Base-by-base conservation (phyloP, 1,140 invertebrate genomes). In the Bactericera cockerelli region DNA sequence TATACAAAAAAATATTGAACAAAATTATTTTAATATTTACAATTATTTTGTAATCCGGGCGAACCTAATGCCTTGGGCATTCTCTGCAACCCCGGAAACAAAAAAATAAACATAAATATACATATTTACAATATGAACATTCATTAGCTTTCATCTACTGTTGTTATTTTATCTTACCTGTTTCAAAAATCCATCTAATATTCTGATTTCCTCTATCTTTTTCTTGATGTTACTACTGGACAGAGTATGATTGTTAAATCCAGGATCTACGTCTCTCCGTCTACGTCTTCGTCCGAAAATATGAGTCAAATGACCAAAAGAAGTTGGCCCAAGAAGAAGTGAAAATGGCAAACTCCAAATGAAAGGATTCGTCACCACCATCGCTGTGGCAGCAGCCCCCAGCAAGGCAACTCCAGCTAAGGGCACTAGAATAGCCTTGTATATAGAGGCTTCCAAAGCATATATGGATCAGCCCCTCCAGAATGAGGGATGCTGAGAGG, bases 291-390 rank as follows among this genome's bases (percentile, higher is more conserved):
- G n/a, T 22, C 42, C 42, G 19, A 49, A 49, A 6, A 31, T 31
- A 31, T 31, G 28, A n/a, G n/a, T n/a, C n/a, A n/a, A n/a, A 36
- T 36, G 33, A 19, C 42, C 42, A n/a, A 6, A 22, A 6, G n/a
- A 6, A 49, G 42, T 49, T 6, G n/a, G 42, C 3, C 42, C 42
- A 49, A 49, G n/a, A 16, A 49, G 22, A n/a, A 49, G 42, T 49
- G 42, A 49, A 49, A 49, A 49, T 49, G 42, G 42, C 22, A 49
- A 49, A n/a, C 42, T 49, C 42, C 42, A 49, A 49, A 49, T 49
- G 22, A 49, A 49, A 19, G 42, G 42, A 49, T 49, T 49, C 3
- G 42, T 49, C 22, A 49, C 42, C 8, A n/a, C 8, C 42, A 49
- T 49, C 19, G 42, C 22, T 49, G 42, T 49, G 42, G 42, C 42